Evolutionary conservation across 2,888 invertebrate species (phyloP), one percentile per base, ranked within the genome.

Genomic region (Andrena trimmerana): DNA sequence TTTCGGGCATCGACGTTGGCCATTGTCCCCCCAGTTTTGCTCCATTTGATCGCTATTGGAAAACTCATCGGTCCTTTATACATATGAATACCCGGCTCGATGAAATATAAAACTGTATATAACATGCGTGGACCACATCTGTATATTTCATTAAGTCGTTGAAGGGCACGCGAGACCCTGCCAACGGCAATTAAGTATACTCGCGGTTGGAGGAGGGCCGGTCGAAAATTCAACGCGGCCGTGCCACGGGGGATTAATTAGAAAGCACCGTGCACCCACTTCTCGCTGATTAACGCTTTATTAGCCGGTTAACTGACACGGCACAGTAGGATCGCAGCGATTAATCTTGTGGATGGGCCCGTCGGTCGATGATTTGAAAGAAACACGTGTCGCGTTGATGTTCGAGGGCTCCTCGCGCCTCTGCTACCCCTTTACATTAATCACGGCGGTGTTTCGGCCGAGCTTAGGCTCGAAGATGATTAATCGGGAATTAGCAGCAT

Each of bases 401-500:
- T 54, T 81, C 54, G 81, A 67, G 16, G 16, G 20, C 54, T 20
- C 13, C 54, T 50, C 42, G 20, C 16, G 52, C 3, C 16, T 27
- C 48, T 10, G 33, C 66, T 4, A 4, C 24, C 60, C 66, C 5
- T 6, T 48, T 42, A 42, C 48, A 83, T 83, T 66, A 83, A 81
- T 83, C 76, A 76, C 24, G 16, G 4, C 27, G 3, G 60, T 50
- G 50, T 70, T 70, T 54, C 42, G 50, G 68, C 8, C 24, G 60
- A 68, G 69, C 71, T 83, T 73, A 76, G 67, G 48, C 70, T 62
- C 29, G 70, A 71, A 65, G 52, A 82, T 79, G 78, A 84, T 86
- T 83, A 76, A 83, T 87, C 81, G 72, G 59, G 68, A 78, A 78
- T 85, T 78, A 84, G 78, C 67, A 68, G 67, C 62, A 57, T 20